Conservation (phyloP, 2,797 vertebrate genomes). For the Heterohyrax brucei region DNA sequence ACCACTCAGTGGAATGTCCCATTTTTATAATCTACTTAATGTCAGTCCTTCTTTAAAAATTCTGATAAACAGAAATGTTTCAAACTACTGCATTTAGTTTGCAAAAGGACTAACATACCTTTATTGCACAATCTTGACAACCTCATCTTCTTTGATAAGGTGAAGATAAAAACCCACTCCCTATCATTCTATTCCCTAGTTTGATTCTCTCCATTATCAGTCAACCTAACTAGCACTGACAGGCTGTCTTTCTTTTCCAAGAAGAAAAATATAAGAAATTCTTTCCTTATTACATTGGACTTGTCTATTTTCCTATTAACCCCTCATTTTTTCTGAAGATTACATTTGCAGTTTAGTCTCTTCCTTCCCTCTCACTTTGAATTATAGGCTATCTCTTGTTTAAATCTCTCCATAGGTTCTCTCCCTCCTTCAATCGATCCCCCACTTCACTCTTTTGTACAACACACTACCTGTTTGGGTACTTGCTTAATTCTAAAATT, state of each 20-base stretch:
- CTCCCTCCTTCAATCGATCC: neutral
- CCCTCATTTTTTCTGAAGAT: neutral
- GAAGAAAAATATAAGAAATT: neutral
- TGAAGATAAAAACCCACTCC: neutral
- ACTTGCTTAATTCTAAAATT: neutral
- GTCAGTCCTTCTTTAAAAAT: neutral
- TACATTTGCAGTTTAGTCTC: neutral
- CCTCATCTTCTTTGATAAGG: neutral
- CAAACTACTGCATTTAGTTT: neutral
- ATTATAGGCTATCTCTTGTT: neutral
- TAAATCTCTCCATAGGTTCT: neutral
- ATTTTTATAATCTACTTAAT: neutral
- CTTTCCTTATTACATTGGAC: neutral
- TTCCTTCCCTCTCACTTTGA: neutral
- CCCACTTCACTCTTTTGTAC: neutral
- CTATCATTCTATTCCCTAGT: neutral
- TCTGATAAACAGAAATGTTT: slow-evolving; percentile 26
- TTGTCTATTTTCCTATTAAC: neutral
- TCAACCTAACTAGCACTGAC: neutral
- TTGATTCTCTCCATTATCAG: neutral
- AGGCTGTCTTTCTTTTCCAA: neutral
- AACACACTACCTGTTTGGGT: neutral
- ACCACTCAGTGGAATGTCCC: neutral
- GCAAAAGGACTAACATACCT: neutral
- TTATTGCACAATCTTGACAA: neutral